These are phyloP conservation scores for Girardinus metallicus DNA, from an alignment of 2,797 vertebrate genomes.

Conservation along the genomic window DNA sequence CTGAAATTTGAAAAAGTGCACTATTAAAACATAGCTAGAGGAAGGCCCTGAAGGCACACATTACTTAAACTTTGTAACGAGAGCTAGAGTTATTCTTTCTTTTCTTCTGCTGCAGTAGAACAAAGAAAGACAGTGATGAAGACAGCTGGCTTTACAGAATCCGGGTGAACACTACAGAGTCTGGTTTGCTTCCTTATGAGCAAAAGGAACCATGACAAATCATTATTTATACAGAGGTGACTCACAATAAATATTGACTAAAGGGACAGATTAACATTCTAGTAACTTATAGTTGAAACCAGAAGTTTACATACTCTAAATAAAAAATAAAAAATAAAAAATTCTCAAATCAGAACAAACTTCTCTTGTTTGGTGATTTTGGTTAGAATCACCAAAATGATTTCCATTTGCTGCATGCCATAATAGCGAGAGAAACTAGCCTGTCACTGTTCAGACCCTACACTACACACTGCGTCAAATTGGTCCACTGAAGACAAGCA, in stretches of 20 bases:
- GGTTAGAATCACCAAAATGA: no score
- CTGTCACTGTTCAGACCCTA: background rate
- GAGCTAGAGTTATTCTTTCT: background rate
- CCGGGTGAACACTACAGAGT: background rate
- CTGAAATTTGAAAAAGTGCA: background rate
- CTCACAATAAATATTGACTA: no score
- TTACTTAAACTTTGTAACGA: background rate
- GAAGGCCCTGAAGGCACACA: background rate
- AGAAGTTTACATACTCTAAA: no score
- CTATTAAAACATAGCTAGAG: conserved; percentile 1
- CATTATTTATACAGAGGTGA: background rate
- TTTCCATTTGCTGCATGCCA: no score
- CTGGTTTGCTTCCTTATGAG: background rate
- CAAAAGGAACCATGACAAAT: background rate
- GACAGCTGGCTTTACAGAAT: background rate
- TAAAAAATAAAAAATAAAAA: no score
- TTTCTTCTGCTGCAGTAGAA: background rate
- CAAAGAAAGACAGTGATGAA: background rate
- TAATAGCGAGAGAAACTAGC: no score
- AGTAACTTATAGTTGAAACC: no score
- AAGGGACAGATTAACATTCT: no score
- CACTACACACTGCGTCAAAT: background rate
- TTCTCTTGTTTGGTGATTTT: no score
- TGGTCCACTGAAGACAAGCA: no score
- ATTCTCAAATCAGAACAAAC: no score